Conservation (phyloP, 2,113 vertebrate species). For the Elephantulus edwardii region DNA sequence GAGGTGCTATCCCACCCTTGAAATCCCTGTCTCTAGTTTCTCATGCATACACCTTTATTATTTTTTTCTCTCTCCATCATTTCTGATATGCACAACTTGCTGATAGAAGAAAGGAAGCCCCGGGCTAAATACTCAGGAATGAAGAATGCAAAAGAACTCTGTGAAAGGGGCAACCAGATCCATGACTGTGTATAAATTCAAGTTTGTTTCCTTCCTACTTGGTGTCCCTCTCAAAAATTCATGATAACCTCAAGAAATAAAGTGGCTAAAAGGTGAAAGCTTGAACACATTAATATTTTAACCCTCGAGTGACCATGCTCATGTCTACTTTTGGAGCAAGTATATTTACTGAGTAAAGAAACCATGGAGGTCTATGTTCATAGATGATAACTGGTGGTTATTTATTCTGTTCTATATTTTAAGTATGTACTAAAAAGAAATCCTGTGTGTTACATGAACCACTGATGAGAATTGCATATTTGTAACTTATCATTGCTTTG, state of each 20-base stretch:
- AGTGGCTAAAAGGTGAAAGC: not conserved
- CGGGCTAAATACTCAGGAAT: conserved; percentile 5
- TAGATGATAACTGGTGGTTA: conserved; percentile 62
- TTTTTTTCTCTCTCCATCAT: conserved; percentile 17
- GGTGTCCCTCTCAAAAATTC: not conserved
- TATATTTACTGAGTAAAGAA: not conserved
- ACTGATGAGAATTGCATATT: conserved; percentile 55
- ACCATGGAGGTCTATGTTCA: conserved; percentile 4
- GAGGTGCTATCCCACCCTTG: not conserved
- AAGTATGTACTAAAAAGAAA: not conserved
- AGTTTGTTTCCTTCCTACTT: not conserved
- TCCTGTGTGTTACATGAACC: conserved; percentile 60
- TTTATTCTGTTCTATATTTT: conserved; percentile 18
- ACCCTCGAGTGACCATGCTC: not conserved
- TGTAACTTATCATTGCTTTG: conserved; percentile 44
- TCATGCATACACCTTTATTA: not conserved
- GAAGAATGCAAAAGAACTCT: conserved; percentile 31
- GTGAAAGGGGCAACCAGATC: not conserved
- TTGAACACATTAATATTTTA: conserved; percentile 46
- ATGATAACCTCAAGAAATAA: not conserved
- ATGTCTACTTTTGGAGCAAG: not conserved
- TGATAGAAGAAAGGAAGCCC: not conserved
- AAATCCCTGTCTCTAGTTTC: conserved; percentile 30
- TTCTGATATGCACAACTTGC: conserved; percentile 43
- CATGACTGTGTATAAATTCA: not conserved